Evolutionary conservation across 2,888 invertebrate genomes (phyloP).

Genomic region (Acanthococcus lagerstroemiae): DNA sequence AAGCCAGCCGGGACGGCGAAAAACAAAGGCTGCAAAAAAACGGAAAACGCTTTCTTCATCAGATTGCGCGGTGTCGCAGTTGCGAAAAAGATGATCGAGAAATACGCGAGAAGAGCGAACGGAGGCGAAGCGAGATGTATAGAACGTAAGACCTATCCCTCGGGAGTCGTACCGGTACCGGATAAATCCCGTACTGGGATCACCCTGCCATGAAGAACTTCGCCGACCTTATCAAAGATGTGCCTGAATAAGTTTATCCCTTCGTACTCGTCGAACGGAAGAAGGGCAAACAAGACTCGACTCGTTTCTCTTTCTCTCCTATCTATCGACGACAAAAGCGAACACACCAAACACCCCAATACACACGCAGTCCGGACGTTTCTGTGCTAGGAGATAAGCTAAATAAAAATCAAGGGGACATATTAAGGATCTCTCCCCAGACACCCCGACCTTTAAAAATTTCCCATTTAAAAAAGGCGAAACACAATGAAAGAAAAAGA

Average conservation of each 20-base stretch:
- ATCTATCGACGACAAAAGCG: not conserved
- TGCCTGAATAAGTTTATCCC: constrained; percentile 30
- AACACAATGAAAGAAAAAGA: constrained; percentile 18
- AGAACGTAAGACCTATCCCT: constrained; percentile 19
- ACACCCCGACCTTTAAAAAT: constrained; percentile 18
- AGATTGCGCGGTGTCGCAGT: too few species aligned
- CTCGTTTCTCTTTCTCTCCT: not conserved
- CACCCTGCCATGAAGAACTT: constrained; percentile 12
- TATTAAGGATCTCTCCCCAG: constrained; percentile 25
- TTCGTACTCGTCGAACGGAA: constrained; percentile 1
- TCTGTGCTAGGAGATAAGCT: constrained; percentile 23
- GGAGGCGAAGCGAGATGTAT: not conserved
- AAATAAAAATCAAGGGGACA: constrained; percentile 31
- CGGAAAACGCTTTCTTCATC: too few species aligned
- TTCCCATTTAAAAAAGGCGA: constrained; percentile 14
- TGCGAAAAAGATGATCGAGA: constrained; percentile 19
- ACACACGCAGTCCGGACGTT: constrained; percentile 9
- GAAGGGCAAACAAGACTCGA: constrained; percentile 16
- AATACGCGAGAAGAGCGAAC: not conserved
- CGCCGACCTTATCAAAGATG: constrained; percentile 27
- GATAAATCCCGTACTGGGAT: constrained; percentile 27
- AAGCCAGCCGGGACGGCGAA: too few species aligned
- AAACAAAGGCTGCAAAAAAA: too few species aligned
- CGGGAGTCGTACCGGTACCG: constrained; percentile 26
- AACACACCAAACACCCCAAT: constrained; percentile 3